Percentiles rank a stretch among this genome's conserved stretches.
Evolutionary conservation across 1,140 invertebrate genomes (phyloP).

Genomic region (Saccostrea cuccullata): DNA sequence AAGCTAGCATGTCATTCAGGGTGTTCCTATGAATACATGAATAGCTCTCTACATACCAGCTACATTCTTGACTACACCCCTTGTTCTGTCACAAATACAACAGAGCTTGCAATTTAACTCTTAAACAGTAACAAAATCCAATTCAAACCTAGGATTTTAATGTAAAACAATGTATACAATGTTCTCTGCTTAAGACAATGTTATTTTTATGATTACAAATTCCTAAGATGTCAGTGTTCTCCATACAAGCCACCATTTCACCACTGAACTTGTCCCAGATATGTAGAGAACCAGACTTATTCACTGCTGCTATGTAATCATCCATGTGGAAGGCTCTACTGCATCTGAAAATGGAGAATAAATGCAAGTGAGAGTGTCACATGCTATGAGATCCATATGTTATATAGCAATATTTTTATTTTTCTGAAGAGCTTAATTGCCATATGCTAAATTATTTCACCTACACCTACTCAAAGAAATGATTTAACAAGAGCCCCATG

Average conservation of each 20-base stretch:
- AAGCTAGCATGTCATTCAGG: too few species aligned
- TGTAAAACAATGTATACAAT: slow-evolving; percentile 37
- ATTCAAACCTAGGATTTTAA: background rate
- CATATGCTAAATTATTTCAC: too few species aligned
- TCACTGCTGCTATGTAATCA: slow-evolving; percentile 23
- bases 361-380: background rate
- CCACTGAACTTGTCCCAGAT: slow-evolving; percentile 35
- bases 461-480: too few species aligned
- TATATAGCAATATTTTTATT: too few species aligned
- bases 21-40: too few species aligned
- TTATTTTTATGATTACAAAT: slow-evolving; percentile 17
- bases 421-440: too few species aligned
- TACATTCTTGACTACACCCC: too few species aligned
- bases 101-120: too few species aligned
- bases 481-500: too few species aligned
- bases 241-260: background rate
- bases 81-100: too few species aligned
- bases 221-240: background rate
- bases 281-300: slow-evolving; percentile 1
- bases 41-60: too few species aligned
- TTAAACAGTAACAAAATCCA: too few species aligned
- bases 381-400: background rate
- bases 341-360: background rate
- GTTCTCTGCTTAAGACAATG: background rate
- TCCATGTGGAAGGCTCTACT: background rate